These are phyloP conservation scores for Limnodromus scolopaceus DNA, from an alignment of 2,797 vertebrate species.

Conservation along the genomic window DNA sequence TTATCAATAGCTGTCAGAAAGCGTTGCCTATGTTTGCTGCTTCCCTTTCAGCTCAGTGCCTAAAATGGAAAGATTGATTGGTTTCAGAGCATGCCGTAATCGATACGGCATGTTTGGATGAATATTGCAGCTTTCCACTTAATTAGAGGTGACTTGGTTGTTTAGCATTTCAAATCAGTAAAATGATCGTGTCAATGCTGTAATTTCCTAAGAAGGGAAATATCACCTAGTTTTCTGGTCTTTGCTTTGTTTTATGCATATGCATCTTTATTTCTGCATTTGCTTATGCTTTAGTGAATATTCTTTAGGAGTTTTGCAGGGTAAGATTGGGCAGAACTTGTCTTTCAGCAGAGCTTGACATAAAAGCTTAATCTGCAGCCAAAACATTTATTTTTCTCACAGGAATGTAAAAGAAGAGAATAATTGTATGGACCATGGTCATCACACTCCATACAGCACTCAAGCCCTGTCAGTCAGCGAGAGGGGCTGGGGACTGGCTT, in stretches of 20 bases:
- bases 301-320: background rate
- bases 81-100: background rate
- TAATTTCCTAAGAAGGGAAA: conserved; percentile 13
- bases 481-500: background rate
- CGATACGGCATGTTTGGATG: background rate
- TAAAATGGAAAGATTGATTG: background rate
- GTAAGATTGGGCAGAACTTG: background rate
- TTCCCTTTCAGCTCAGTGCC: background rate
- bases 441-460: background rate
- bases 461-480: accelerated
- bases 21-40: background rate
- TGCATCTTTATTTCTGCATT: background rate
- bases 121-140: conserved; percentile 29
- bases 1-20: conserved; percentile 9
- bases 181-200: background rate
- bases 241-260: background rate
- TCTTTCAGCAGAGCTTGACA: background rate
- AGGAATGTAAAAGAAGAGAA: background rate
- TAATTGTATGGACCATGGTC: background rate
- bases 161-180: conserved; percentile 45
- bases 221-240: background rate
- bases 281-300: background rate
- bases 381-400: background rate
- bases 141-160: conserved; percentile 29
- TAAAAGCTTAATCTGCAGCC: background rate